Evolutionary conservation across 2,888 invertebrate genomes (phyloP), one percentile per base, ranked within the genome.

Genomic region (Aplocera efformata): DNA sequence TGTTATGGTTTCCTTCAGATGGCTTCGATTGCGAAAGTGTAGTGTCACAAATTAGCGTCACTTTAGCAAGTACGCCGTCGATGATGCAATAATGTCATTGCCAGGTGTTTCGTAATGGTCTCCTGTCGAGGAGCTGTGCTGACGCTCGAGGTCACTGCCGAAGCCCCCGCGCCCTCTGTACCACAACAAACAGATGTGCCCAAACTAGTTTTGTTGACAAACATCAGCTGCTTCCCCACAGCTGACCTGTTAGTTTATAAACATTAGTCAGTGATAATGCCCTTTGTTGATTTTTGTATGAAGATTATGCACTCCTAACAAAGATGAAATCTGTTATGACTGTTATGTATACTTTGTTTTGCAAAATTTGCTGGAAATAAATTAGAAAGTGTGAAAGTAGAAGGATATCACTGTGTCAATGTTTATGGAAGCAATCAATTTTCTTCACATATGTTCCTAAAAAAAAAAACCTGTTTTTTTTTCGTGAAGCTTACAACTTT

Each of bases 21-120:
- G 34, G 42, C 45, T 41, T 37, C 27, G 33, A 48, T 67, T 72
- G 66, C 64, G 67, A 72, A 65, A 72, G 61, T 52, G 45, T 61
- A 59, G 56, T 63, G 64, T 70, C 63, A 67, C 58, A 53, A 72
- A 64, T 63, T 63, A 61, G 49, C 57, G 50, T 61, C 48, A 54
- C 47, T 59, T 55, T 50, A 55, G 56, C 53, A 46, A 54, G 51
- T 55, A 48, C 60, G 57, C 51, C 59, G 42, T 57, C 56, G 74
- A 75, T 85, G 83, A 85, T 85, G 85, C 85, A 86, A 86, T 78
- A 17, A 72, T 74, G 72, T 74, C 76, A 79, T 74, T 77, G 79
- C 71, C 76, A 76, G 72, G 61, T 62, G 70, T 80, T 69, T 76
- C 77, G 74, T 75, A 75, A 79, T 63, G 54, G 48, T 52, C 52